Evolutionary conservation across 1,140 invertebrate species (phyloP).

Genomic region (Delia radicum): DNA sequence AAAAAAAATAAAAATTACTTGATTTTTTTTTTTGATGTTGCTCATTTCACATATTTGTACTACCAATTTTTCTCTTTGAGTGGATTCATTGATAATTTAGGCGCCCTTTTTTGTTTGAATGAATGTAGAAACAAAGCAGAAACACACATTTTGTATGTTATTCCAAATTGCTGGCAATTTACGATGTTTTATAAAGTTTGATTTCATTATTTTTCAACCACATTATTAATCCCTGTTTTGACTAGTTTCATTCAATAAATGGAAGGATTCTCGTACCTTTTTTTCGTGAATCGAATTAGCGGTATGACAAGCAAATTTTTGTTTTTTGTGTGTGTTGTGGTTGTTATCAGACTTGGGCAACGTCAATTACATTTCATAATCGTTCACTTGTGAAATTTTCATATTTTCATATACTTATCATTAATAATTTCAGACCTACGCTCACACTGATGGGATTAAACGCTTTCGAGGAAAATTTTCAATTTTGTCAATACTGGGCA

Average conservation of each 20-base stretch:
- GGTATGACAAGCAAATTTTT: not conserved
- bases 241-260: not conserved
- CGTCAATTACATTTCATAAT: too few species aligned
- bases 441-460: too few species aligned
- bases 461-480: too few species aligned
- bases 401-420: too few species aligned
- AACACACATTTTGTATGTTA: not conserved
- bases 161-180: not conserved
- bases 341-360: too few species aligned
- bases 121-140: not conserved
- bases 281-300: not conserved
- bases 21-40: too few species aligned
- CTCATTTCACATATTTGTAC: not conserved
- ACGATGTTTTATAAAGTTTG: not conserved
- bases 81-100: not conserved
- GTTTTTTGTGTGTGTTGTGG: too few species aligned
- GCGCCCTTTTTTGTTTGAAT: not conserved
- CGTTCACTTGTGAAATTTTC: too few species aligned
- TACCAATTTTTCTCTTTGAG: not conserved
- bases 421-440: too few species aligned
- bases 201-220: too few species aligned
- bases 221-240: conserved; percentile 7
- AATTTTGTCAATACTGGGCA: too few species aligned
- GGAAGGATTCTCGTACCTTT: not conserved
- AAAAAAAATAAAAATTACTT: too few species aligned